Conservation (phyloP, 30 jellyfish, hydroid and myxozoan species). For the Aurelia sp. region DNA sequence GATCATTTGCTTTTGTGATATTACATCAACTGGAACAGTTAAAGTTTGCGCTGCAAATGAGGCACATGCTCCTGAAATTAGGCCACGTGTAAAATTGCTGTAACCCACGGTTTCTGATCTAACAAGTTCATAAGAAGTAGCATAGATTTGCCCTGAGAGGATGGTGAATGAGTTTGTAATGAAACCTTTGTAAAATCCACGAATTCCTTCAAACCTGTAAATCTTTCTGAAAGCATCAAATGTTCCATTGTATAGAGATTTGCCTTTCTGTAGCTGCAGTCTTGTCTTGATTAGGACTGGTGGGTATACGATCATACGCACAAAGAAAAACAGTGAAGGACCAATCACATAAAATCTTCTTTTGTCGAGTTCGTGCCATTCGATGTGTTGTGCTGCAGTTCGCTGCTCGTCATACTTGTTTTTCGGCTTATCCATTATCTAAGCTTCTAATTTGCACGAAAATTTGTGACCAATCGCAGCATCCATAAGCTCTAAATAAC, state of each 20-base stretch:
- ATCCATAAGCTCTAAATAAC: too few relatives aligned
- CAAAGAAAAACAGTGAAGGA: constrained; percentile 84
- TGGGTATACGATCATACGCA: constrained; percentile 88
- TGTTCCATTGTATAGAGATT: constrained; percentile 79
- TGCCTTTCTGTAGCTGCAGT: constrained; percentile 84
- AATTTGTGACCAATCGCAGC: too few relatives aligned
- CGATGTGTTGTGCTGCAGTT: constrained; percentile 81
- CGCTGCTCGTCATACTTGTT: constrained; percentile 15
- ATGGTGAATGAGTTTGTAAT: constrained; percentile 72
- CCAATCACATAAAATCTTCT: constrained; percentile 87
- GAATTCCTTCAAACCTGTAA: constrained; percentile 88
- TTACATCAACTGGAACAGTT: constrained; percentile 96
- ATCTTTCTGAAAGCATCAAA: constrained; percentile 90
- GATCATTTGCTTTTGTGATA: constrained; percentile 94
- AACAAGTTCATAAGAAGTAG: constrained; percentile 85
- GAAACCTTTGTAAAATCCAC: constrained; percentile 96
- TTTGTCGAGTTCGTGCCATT: constrained; percentile 97
- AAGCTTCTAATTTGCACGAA: background rate
- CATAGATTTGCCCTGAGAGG: constrained; percentile 86
- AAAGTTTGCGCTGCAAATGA: constrained; percentile 95
- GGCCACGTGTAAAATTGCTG: constrained; percentile 70
- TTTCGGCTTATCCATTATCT: background rate
- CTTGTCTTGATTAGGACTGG: constrained; percentile 93
- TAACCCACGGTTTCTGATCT: constrained; percentile 68
- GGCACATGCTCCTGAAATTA: constrained; percentile 93